These are phyloP conservation scores for Danio aesculapii DNA, from an alignment of 2,797 vertebrate genomes.

Conservation along the genomic window DNA sequence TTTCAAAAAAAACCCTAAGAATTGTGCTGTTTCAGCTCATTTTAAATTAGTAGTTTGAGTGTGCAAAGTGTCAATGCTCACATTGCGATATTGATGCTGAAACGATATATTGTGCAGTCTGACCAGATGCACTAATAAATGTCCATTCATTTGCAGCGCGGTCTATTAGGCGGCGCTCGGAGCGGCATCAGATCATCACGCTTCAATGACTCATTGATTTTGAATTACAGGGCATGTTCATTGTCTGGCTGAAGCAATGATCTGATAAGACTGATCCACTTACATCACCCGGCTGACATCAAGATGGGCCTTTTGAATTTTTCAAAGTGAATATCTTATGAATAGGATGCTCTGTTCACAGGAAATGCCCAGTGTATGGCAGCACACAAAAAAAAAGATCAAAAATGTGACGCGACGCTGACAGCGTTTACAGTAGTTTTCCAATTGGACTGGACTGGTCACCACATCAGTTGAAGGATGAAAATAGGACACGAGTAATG, in stretches of 20 bases:
- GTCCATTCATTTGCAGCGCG: conserved; percentile 2
- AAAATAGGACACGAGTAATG: conserved; percentile 21
- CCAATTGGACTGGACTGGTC: background rate
- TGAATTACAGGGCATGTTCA: conserved; percentile 55
- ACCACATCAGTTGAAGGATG: conserved; percentile 9
- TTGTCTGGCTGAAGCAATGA: conserved; percentile 47
- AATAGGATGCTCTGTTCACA: conserved; percentile 76
- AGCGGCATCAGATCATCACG: conserved; percentile 65
- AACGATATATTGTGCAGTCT: background rate
- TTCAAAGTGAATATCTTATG: conserved; percentile 76
- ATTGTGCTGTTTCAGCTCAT: too few species aligned
- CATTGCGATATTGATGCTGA: background rate
- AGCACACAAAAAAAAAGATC: conserved; percentile 36
- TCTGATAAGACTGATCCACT: conserved; percentile 61
- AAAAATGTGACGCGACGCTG: conserved; percentile 37
- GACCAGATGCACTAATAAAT: conserved; percentile 1
- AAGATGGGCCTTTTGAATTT: conserved; percentile 60
- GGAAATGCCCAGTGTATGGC: conserved; percentile 72
- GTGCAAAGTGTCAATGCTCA: too few species aligned
- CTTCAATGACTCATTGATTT: conserved; percentile 62
- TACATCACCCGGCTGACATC: conserved; percentile 55
- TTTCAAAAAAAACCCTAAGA: too few species aligned
- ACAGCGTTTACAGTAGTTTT: conserved; percentile 28
- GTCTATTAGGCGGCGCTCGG: conserved; percentile 38
- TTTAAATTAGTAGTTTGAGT: too few species aligned